Conservation (phyloP, 1,140 invertebrate genomes). For the Ceratoteleas bidentatus region DNA sequence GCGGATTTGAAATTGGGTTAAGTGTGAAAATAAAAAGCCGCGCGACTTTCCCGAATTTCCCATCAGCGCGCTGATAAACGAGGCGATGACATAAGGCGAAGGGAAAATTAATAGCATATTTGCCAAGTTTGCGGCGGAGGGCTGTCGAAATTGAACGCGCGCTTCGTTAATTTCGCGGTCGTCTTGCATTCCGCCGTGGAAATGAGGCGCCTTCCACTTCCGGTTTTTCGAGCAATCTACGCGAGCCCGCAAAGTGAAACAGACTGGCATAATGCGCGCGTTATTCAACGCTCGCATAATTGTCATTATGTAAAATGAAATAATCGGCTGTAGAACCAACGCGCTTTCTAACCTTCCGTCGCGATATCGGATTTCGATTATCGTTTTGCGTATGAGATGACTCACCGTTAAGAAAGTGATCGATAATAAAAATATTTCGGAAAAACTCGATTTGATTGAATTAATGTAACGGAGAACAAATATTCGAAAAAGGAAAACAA, state of each 20-base stretch:
- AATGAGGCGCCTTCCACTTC: slow-evolving; percentile 69
- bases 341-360: slow-evolving; percentile 39
- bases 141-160: slow-evolving; percentile 71
- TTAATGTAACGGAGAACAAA: too few species aligned
- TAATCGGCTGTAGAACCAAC: too few species aligned
- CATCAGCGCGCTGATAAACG: slow-evolving; percentile 56
- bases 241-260: slow-evolving; percentile 50
- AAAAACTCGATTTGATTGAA: too few species aligned
- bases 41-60: slow-evolving; percentile 39
- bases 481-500: too few species aligned
- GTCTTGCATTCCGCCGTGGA: slow-evolving; percentile 59
- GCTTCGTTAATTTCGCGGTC: slow-evolving; percentile 72
- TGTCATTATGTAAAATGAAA: slow-evolving; percentile 39
- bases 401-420: too few species aligned
- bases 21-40: slow-evolving; percentile 26
- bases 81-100: slow-evolving; percentile 50
- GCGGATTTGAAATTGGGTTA: slow-evolving; percentile 41
- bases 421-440: too few species aligned
- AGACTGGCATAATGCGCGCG: slow-evolving; percentile 29
- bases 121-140: slow-evolving; percentile 62
- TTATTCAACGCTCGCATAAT: slow-evolving; percentile 47
- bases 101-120: slow-evolving; percentile 74
- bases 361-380: too few species aligned
- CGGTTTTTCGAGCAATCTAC: slow-evolving; percentile 68
- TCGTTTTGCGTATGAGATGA: too few species aligned